Base-by-base conservation (phyloP, 1,140 invertebrate species). In the Ceratina calcarata region DNA sequence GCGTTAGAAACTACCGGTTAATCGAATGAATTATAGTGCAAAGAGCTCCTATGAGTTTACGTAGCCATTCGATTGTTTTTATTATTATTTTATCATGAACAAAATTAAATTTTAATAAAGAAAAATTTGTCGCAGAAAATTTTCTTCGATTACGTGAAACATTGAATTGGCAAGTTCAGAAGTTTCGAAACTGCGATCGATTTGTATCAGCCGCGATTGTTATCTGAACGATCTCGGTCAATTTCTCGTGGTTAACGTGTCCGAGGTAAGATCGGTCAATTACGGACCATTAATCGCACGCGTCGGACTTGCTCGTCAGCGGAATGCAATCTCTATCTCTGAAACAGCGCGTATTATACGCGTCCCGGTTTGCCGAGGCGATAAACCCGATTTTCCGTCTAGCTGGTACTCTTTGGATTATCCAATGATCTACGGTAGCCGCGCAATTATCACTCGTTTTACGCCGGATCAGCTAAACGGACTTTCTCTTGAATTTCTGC, bases 171-270 rank as follows among this genome's bases (percentile, higher is more conserved):
- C 66, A 68, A 68, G 66, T 68, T 68, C 66, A 55, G 20, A 13
- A 51, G 67, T 57, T 37, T 20, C 3, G 67, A 57, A 57, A 57
- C 32, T n/a, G 53, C 18, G n/a, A 60, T 22, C 22, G 22, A n/a
- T 24, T 22, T 37, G 1, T 49, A 2, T 8, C 13, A 45, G 18
- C 8, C 2, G n/a, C 57, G 10, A 71, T 71, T 45, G 57, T 71
- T 71, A 45, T 55, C 27, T 37, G 45, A 13, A 53, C 3, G 16
- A 15, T 37, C 24, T 27, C 10, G 16, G 16, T 49, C 12, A 37
- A 37, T 60, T 71, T 71, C 55, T 72, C 20, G 45, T 18, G 51
- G 62, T 73, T 62, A 71, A 45, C 55, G 69, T 27, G 13, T 24
- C 15, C 1, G n/a, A 22, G 20, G 12, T 37, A 49, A 49, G 37